These are phyloP conservation scores for Hemiprocne comata DNA, from an alignment of 2,113 vertebrate species.

Conservation along the genomic window DNA sequence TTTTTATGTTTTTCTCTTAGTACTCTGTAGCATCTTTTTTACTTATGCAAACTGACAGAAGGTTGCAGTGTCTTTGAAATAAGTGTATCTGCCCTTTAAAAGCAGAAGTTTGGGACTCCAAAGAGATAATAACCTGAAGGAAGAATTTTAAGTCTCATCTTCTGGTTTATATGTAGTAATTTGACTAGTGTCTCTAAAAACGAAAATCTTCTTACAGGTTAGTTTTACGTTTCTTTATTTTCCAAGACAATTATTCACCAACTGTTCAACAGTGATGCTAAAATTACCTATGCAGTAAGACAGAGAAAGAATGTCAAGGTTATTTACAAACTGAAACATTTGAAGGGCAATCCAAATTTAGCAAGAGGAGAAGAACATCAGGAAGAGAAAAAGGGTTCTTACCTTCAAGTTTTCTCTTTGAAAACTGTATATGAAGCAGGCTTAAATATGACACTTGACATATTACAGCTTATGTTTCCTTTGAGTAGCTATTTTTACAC, in stretches of 20 bases:
- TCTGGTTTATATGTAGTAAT: not conserved
- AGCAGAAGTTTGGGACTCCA: not conserved
- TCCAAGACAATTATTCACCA: not conserved
- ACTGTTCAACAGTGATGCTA: not conserved
- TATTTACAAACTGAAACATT: not conserved
- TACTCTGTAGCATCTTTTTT: not conserved
- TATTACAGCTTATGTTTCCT: not conserved
- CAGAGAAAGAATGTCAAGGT: not conserved
- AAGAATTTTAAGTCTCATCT: not conserved
- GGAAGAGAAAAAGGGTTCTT: not conserved
- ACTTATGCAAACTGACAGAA: not conserved
- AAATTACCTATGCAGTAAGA: not conserved
- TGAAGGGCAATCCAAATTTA: slow-evolving; percentile 6
- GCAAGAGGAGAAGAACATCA: not conserved
- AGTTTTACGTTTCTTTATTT: not conserved
- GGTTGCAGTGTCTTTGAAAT: not conserved
- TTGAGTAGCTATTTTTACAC: not conserved
- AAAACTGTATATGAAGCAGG: not conserved
- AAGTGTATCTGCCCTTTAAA: not conserved
- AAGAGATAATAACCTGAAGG: not conserved
- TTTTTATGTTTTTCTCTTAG: not conserved
- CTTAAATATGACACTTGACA: not conserved
- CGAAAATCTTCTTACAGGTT: not conserved
- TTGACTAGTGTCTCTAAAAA: not conserved
- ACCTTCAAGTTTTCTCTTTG: not conserved